Evolutionary conservation across 2,888 invertebrate genomes (phyloP).

Genomic region (Thalpophila matura): DNA sequence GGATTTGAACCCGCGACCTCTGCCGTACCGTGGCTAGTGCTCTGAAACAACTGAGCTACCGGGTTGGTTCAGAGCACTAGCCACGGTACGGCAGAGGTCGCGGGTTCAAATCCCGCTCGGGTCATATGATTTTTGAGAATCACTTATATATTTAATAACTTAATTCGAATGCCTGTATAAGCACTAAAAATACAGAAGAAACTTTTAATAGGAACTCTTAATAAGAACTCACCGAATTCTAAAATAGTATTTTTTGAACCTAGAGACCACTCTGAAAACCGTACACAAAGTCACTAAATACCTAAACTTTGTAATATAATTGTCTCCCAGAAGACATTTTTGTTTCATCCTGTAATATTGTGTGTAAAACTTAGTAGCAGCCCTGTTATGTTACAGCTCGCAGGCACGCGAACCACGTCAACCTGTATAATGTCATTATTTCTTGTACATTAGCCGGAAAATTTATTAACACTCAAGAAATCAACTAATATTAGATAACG

Average conservation of each 20-base stretch:
- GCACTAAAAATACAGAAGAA: no score
- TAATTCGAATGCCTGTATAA: no score
- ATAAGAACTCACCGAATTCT: no score
- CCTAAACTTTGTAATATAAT: background rate
- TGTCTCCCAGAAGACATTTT: constrained; percentile 12
- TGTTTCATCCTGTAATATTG: background rate
- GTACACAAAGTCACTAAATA: background rate
- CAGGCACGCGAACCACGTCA: constrained; percentile 54
- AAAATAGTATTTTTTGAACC: background rate
- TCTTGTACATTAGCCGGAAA: constrained; percentile 42
- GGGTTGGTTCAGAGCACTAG: no score
- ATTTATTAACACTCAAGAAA: constrained; percentile 47
- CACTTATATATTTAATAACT: no score
- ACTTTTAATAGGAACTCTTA: no score
- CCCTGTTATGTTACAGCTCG: constrained; percentile 37
- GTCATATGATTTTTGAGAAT: no score
- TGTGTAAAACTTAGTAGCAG: constrained; percentile 28
- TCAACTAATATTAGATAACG: constrained; percentile 21
- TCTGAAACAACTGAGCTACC: no score
- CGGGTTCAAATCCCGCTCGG: no score
- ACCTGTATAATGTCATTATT: constrained; percentile 53
- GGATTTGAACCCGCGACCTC: no score
- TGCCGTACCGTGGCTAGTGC: no score
- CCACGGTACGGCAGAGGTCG: no score
- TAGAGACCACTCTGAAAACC: background rate